Evolutionary conservation across 2,113 vertebrate genomes (phyloP).

Genomic region (Carassius carassius): DNA sequence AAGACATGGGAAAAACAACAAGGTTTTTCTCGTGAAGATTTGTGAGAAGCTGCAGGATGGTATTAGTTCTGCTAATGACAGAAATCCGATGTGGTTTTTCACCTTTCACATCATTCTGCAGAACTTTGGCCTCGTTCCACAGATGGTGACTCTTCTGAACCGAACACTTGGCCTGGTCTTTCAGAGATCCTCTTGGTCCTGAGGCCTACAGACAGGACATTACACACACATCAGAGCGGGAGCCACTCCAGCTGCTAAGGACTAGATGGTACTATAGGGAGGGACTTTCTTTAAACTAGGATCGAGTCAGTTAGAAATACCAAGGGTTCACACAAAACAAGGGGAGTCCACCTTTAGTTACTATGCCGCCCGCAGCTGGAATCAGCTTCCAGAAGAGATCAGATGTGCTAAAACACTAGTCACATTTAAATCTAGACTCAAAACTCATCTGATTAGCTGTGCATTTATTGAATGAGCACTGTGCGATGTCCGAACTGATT

Average conservation of each 20-base stretch:
- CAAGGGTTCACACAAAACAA: no score
- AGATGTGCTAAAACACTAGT: no score
- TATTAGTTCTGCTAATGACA: not conserved
- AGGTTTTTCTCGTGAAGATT: not conserved
- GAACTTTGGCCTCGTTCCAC: slow-evolving; percentile 48
- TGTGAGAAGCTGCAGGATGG: not conserved
- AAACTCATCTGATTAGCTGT: no score
- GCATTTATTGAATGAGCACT: no score
- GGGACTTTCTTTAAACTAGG: not conserved
- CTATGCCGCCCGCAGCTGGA: no score
- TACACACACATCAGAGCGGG: not conserved
- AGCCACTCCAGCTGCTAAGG: not conserved
- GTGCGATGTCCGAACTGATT: no score
- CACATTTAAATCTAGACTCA: no score
- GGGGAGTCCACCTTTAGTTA: no score
- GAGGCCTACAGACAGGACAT: slow-evolving; percentile 35
- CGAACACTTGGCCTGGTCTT: slow-evolving; percentile 51
- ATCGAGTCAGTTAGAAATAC: no score
- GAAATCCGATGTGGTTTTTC: not conserved
- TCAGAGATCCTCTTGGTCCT: slow-evolving; percentile 48
- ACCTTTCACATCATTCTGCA: slow-evolving; percentile 74
- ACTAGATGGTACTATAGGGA: not conserved
- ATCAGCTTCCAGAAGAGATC: no score
- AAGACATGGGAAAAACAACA: not conserved
- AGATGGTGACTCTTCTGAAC: slow-evolving; percentile 55